These are phyloP conservation scores for Polypterus senegalus DNA, from an alignment of 2,113 vertebrate genomes.

Conservation along the genomic window DNA sequence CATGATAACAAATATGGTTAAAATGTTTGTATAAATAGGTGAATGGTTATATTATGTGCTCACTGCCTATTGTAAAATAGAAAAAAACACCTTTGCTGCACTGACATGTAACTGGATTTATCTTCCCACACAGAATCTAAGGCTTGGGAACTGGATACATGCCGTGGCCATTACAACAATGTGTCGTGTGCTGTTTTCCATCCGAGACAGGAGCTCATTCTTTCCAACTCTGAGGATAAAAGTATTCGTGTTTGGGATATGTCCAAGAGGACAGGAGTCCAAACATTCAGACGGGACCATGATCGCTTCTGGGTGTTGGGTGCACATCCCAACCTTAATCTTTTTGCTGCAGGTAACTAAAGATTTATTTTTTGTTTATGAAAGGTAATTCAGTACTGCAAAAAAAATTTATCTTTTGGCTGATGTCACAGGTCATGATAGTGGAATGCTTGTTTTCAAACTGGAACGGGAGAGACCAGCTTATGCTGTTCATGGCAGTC, in stretches of 20 bases:
- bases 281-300: constrained; percentile 88
- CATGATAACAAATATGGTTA: no score
- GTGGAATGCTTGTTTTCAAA: constrained; percentile 95
- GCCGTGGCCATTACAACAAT: constrained; percentile 94
- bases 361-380: background rate
- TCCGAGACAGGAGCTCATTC: constrained; percentile 88
- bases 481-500: constrained; percentile 79
- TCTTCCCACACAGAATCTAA: constrained; percentile 64
- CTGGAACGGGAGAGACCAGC: constrained; percentile 85
- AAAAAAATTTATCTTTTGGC: background rate
- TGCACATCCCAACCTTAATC: constrained; percentile 92
- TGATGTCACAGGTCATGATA: constrained; percentile 67
- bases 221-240: constrained; percentile 95
- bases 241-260: constrained; percentile 97
- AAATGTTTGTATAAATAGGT: no score
- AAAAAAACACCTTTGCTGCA: no score
- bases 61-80: no score
- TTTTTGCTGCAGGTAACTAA: constrained; percentile 78
- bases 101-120: no score
- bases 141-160: constrained; percentile 93
- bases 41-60: no score
- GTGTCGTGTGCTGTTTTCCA: constrained; percentile 95
- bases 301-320: constrained; percentile 95
- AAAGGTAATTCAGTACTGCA: background rate
- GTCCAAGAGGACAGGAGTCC: constrained; percentile 91